Base-by-base conservation (phyloP, 2,113 vertebrate species). In the Anoplopoma fimbria region DNA sequence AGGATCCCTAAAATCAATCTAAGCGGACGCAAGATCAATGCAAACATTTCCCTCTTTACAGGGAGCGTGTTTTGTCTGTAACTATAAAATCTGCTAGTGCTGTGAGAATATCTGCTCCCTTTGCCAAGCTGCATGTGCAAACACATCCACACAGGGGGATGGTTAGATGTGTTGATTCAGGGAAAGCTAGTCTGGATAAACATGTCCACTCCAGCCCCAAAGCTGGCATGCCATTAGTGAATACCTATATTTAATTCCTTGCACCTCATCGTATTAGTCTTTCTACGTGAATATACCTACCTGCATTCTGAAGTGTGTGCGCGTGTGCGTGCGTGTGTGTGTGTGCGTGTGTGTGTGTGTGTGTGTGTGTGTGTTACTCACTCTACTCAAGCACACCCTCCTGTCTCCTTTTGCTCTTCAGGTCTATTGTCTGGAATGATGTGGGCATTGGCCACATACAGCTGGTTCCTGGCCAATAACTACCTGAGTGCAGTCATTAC, bases 391-490 rank as follows among this genome's bases (percentile, higher is more conserved):
- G 4, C 4, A 4, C 14, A 1, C 19, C 53, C 17, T 23, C 42
- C 19, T 2, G 1, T 42, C 4, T 74, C 8, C 1, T 69, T 27
- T 31, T 36, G 7, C 49, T 70, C 61, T 49, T 25, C 91, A 98
- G 97, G 96, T 4, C 93, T 98, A 79, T 34, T 96, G 69, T 96
- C 96, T 23, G 97, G 97, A 55, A n/a, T 95, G 27, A 96, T 99
- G 81, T 98, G 97, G 97, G 88, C 95, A 0, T 72, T 95, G 38
- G 96, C 94, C 9, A 96, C 88, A 69, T 98, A 96, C 91, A 96
- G 95, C 86, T 98, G 97, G 96, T 96, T 97, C 89, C 64, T 97
- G 68, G 97, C 96, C 47, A 97, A 97, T 90, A 94, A 92, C 70
- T 96, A 96, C 90, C 94, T 98, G 68, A 96, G 95, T 57, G 90